These are phyloP conservation scores for Pteria penguin DNA, from an alignment of 2,888 invertebrate genomes.

Conservation along the genomic window DNA sequence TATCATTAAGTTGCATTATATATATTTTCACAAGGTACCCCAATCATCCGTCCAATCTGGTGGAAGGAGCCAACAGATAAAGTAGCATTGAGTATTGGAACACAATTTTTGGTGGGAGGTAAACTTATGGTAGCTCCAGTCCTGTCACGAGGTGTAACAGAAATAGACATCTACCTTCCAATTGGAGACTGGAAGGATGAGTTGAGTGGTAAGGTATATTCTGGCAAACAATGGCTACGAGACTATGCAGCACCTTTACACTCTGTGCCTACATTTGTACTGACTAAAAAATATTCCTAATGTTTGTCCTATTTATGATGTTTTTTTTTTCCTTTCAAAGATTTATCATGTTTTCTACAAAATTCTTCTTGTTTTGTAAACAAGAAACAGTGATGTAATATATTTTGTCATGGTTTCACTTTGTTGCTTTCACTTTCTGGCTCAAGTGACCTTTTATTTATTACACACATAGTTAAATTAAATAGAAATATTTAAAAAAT, in stretches of 20 bases:
- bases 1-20: too few species aligned
- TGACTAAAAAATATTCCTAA: constrained; percentile 12
- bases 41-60: constrained; percentile 94
- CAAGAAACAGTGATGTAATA: too few species aligned
- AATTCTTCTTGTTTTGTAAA: too few species aligned
- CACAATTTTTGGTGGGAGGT: constrained; percentile 79
- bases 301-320: not conserved
- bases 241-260: constrained; percentile 49
- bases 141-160: constrained; percentile 53
- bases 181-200: constrained; percentile 59
- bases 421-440: too few species aligned
- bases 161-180: constrained; percentile 68
- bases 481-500: too few species aligned
- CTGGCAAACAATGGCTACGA: constrained; percentile 57
- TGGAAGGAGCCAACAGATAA: constrained; percentile 91
- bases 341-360: too few species aligned
- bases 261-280: constrained; percentile 52
- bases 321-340: too few species aligned
- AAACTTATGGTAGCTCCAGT: constrained; percentile 74
- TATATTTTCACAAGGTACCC: constrained; percentile 83
- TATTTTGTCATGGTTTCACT: too few species aligned
- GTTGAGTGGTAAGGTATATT: constrained; percentile 36
- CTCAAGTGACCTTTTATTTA: too few species aligned
- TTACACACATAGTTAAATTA: too few species aligned
- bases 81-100: constrained; percentile 88